A percentile compares a stretch with the other conserved stretches of the same genome.
These are phyloP conservation scores for Catharus fuscescens DNA, from an alignment of 2,113 vertebrate genomes.

Conservation along the genomic window DNA sequence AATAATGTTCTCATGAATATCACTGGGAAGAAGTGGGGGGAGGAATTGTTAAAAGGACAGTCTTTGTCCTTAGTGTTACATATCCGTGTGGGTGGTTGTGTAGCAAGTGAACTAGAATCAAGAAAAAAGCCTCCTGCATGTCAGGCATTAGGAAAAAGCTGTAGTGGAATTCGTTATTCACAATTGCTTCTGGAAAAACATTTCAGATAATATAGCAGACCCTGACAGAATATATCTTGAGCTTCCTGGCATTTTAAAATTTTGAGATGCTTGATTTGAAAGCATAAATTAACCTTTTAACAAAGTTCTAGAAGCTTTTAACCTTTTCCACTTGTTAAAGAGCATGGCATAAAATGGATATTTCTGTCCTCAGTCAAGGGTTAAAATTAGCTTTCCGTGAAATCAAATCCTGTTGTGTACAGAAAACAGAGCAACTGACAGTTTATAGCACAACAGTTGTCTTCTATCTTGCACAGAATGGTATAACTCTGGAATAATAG, in stretches of 20 bases:
- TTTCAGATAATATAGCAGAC: neutral
- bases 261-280: neutral
- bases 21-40: neutral
- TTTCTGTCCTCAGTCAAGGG: neutral
- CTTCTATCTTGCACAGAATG: neutral
- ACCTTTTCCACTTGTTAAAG: neutral
- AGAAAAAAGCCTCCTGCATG: neutral
- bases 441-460: constrained; percentile 1
- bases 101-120: neutral
- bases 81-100: neutral
- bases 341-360: neutral
- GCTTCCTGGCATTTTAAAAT: neutral
- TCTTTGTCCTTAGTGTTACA: neutral
- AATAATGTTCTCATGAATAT: neutral
- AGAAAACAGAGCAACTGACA: neutral
- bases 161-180: neutral
- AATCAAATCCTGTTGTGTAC: neutral
- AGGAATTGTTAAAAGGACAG: neutral
- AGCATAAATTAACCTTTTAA: neutral
- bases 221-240: neutral
- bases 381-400: constrained; percentile 32
- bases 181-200: neutral
- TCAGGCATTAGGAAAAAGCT: neutral
- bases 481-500: neutral
- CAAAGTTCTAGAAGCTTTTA: neutral